Percentiles rank a stretch among this genome's conserved stretches.
Evolutionary conservation across 2,113 vertebrate species (phyloP).

Genomic region (Macaca fascicularis): DNA sequence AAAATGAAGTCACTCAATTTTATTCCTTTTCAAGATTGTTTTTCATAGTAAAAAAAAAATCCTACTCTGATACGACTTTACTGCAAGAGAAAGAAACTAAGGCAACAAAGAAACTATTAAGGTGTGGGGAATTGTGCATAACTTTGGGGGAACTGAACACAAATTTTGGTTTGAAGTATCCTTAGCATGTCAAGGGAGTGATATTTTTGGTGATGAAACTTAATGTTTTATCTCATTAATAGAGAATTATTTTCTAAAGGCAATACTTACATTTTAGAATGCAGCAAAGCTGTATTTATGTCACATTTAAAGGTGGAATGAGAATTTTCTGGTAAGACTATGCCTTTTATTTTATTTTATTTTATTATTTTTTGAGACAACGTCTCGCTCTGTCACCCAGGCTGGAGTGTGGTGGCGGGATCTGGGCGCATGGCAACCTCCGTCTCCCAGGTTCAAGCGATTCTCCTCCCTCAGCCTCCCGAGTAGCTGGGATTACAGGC

Average conservation of each 20-base stretch:
- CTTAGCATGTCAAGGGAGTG: neutral
- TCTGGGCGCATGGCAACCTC: too few species aligned
- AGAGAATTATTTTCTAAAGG: constrained; percentile 43
- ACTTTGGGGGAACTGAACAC: neutral
- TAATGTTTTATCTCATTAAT: neutral
- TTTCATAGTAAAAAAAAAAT: neutral
- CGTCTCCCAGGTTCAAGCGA: too few species aligned
- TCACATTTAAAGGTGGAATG: constrained; percentile 30
- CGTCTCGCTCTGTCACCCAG: too few species aligned
- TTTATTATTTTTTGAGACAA: too few species aligned
- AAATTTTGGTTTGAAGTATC: constrained; percentile 15
- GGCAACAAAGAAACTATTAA: neutral
- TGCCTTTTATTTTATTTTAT: neutral
- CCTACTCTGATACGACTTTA: constrained; percentile 14
- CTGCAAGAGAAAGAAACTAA: constrained; percentile 32
- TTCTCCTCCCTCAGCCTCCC: too few species aligned
- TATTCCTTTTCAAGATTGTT: constrained; percentile 17
- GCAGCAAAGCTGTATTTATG: neutral
- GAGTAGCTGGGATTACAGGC: too few species aligned
- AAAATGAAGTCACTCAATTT: neutral
- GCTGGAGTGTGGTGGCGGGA: too few species aligned
- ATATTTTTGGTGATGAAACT: neutral
- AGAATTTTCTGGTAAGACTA: constrained; percentile 21
- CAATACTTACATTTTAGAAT: constrained; percentile 29
- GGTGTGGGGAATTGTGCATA: neutral